A percentile compares a stretch with the other conserved stretches of the same genome.
These are phyloP conservation scores for Dorcus hopei DNA, from an alignment of 2,888 invertebrate genomes.

Conservation along the genomic window DNA sequence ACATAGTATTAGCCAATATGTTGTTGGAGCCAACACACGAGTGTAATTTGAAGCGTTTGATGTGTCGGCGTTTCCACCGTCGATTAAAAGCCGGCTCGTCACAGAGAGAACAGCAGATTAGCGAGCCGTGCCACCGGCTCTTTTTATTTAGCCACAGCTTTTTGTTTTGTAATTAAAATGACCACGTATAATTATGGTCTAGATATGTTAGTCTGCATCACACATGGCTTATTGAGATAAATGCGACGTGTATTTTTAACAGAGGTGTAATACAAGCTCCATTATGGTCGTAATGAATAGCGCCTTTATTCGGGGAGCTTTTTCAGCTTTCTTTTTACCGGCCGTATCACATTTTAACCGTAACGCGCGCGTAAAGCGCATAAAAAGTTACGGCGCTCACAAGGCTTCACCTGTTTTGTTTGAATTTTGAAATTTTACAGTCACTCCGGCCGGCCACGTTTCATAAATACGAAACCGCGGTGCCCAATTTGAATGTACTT, in stretches of 20 bases:
- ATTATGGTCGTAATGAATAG: constrained; percentile 31
- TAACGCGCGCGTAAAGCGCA: constrained; percentile 9
- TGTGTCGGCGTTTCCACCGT: constrained; percentile 26
- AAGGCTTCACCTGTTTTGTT: constrained; percentile 24
- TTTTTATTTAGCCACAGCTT: constrained; percentile 33
- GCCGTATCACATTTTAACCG: constrained; percentile 2
- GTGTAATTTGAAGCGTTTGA: constrained; percentile 14
- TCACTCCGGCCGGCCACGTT: no score
- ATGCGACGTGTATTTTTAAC: constrained; percentile 33
- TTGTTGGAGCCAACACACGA: neutral
- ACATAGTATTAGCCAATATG: constrained; percentile 1
- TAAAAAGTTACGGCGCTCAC: constrained; percentile 21
- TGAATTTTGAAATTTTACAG: constrained; percentile 8
- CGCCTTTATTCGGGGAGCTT: constrained; percentile 21
- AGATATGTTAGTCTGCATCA: constrained; percentile 29
- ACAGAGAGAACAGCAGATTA: constrained; percentile 34
- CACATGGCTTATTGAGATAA: constrained; percentile 35
- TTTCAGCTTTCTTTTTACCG: constrained; percentile 1
- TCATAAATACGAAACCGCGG: no score
- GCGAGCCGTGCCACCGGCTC: constrained; percentile 22
- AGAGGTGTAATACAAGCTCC: constrained; percentile 36
- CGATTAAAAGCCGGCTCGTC: constrained; percentile 38
- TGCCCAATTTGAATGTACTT: constrained; percentile 1
- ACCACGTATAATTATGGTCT: constrained; percentile 38
- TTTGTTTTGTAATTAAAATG: constrained; percentile 40